Base-by-base conservation (phyloP, 2,888 invertebrate genomes). In the Eupithecia pulchellata region DNA sequence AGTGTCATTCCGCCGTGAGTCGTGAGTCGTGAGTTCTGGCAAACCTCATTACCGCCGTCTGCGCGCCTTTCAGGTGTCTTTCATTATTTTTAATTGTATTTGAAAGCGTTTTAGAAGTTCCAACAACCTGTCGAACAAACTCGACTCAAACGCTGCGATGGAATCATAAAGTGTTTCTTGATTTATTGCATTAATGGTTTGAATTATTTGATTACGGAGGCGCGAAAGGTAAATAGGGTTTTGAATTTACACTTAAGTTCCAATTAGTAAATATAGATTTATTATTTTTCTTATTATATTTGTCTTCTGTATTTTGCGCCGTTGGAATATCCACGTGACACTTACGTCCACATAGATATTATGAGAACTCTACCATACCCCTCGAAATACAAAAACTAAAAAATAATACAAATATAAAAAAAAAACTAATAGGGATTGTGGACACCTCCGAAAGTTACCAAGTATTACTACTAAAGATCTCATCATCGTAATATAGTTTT, bases 81-180 rank as follows among this genome's bases (percentile, higher is more conserved):
- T 72, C 32, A 72, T 72, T 72, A 72, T 68, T 68, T 72, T 68
- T 72, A 65, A 72, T 72, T 72, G 30, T 65, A 58, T 72, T 68
- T 60, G 8, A 57, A 57, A 17, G 57, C 29, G 29, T 57, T 57
- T 57, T 29, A 57, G 57, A 29, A 8, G 57, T 57, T 6, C 29
- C 29, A 11, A 4, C 57, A 57, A 57, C 17, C 57, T 57, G 57
- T 17, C 29, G 17, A 57, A 17, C 8, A 9, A 57, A 13, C 29
- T 17, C 14, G 14, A 57, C 4, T 29, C 27, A 27, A 9, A 47
- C 20, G n/a, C 9, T 14, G 25, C 11, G 13, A 27, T 14, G 4
- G 29, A 17, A 17, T 17, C 29, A 20, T 29, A 29, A 57, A 57
- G 57, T 57, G 57, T 17, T 29, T 29, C 29, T 17, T 57, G 52